Base-by-base conservation (phyloP, 2,888 invertebrate species). In the Parnassius apollo region DNA sequence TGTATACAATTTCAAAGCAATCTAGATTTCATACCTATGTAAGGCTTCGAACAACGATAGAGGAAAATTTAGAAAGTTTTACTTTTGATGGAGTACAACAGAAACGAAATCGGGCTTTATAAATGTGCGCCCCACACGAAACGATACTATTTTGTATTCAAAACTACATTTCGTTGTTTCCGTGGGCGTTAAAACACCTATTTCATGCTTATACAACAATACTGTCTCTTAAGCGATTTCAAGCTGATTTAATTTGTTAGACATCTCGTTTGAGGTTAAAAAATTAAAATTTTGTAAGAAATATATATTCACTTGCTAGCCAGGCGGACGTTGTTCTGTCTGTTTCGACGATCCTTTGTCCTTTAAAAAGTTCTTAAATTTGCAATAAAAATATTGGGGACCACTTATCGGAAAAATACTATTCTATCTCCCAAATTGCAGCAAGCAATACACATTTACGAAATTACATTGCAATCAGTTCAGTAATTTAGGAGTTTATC, bases 101-200 rank as follows among this genome's bases (percentile, higher is more conserved):
- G 44, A 58, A 25, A 42, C 18, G 49, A 7, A 22, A 18, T 35
- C 51, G 58, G 22, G 13, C 59, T 45, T 56, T 51, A 45, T 56
- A 61, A 56, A 61, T 35, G 56, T 51, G 45, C 56, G 61, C 50
- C 49, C 42, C 25, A 42, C 56, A 61, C 45, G 50, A 51, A 57
- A 56, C 61, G 54, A 61, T 56, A 51, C 50, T 18, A 45, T 56
- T 61, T 61, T 35, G 46, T 57, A 61, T 61, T 57, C 51, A 57
- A 57, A 61, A 55, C 12, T 57, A 61, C 61, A 57, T 61, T 57
- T 52, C 45, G 44, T 18, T 51, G 56, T 49, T 61, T 61, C 56
- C 51, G 56, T 42, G 22, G 56, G 46, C 56, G 55, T 57, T 61
- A 52, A 61, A 51, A 57, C 12, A 57, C 51, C 35, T 42, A 35